Base-by-base conservation (phyloP, 2,797 vertebrate genomes). In the Falco concolor region DNA sequence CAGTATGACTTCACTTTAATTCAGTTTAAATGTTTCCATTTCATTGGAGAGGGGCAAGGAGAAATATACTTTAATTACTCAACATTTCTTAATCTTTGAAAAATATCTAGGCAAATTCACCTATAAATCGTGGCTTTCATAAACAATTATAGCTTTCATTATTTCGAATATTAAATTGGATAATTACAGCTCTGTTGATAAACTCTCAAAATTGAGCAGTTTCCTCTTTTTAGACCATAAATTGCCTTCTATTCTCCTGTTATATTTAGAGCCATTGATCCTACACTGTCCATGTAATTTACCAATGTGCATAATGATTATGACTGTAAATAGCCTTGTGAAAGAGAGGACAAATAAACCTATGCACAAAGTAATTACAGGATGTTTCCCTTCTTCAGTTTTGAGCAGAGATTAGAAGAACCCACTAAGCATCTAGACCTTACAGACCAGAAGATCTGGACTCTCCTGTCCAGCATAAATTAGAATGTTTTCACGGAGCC, bases 301-400 rank as follows among this genome's bases (percentile, higher is more conserved):
- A 82, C 30, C 56, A 68, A 74, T 63, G 49, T 79, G 14, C 89
- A 77, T 74, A 84, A 78, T 59, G 42, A 76, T 95, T 81, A 77
- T 56, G 53, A 84, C 67, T 89, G 84, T 83, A 89, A 96, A 96
- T 74, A 95, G 45, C 27, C 61, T 92, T 90, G 49, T 80, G 81
- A 93, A 89, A 93, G 64, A 65, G 27, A 84, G 32, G 56, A 87
- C 61, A 85, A 95, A 78, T 81, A 60, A 87, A 88, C 25, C 19
- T 78, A 44, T 70, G 22, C 63, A 53, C 15, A 85, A 59, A 94
- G 81, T 83, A 95, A 78, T 95, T 94, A 70, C 56, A 83, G n/a
- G 22, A 68, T 67, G 34, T 45, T 72, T 30, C 19, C 9, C 32
- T 85, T 84, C 80, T 86, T 77, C 36, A 30, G 27, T 91, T 90